Conservation (phyloP, 1,140 invertebrate species). For the Colletes latitarsis region DNA sequence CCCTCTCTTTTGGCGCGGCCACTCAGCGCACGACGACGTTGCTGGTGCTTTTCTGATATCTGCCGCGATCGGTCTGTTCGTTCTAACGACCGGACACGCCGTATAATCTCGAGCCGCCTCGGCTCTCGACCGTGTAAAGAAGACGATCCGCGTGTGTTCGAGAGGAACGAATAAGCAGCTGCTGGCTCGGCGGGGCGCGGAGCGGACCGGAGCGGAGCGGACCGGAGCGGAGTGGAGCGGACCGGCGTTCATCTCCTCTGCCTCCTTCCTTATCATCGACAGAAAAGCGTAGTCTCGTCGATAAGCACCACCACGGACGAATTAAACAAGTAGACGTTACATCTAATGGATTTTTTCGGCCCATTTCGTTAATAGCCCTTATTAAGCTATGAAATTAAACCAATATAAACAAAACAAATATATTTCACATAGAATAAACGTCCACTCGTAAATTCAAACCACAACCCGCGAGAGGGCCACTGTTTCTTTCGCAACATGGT, state of each 20-base stretch:
- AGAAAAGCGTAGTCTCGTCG: constrained; percentile 1
- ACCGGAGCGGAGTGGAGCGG: no score
- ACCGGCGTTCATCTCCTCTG: background rate
- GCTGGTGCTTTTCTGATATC: constrained; percentile 59
- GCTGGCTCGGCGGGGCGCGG: background rate
- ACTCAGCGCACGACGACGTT: constrained; percentile 30
- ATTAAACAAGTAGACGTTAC: background rate
- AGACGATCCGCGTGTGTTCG: constrained; percentile 9
- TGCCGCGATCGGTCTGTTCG: constrained; percentile 56
- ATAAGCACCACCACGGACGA: constrained; percentile 44
- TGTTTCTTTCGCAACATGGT: no score
- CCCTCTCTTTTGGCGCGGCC: constrained; percentile 57
- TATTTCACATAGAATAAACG: no score
- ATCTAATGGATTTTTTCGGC: no score
- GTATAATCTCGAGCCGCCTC: constrained; percentile 35
- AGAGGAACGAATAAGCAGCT: constrained; percentile 34
- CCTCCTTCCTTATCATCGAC: constrained; percentile 19
- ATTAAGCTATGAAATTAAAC: no score
- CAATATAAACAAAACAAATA: no score
- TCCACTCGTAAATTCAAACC: no score
- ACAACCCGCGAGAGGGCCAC: no score
- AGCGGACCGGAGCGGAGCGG: no score
- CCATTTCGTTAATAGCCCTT: no score
- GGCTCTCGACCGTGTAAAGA: constrained; percentile 13
- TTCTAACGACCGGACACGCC: constrained; percentile 54